Evolutionary conservation across 2,797 vertebrate genomes (phyloP), one percentile per base, ranked within the genome.

Genomic region (Sebastes vulpes): DNA sequence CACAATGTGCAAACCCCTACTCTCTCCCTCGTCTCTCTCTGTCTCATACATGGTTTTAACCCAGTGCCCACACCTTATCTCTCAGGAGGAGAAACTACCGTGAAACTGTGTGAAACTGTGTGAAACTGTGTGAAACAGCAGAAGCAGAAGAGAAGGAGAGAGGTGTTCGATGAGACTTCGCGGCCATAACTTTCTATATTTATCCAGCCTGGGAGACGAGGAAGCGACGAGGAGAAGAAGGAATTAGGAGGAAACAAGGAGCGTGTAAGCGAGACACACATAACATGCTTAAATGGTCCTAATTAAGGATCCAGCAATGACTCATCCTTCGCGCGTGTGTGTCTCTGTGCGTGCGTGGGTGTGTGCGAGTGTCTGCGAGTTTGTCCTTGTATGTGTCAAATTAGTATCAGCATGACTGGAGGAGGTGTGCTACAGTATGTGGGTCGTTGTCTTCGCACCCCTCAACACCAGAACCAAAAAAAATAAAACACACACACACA

Each of bases 281-380:
- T 85, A 90, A 91, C 77, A 70, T 83, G 87, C 87, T 92, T 92
- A 91, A 89, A 91, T 81, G 69, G 63, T 85, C 78, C 84, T 89
- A 91, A 92, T 95, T 90, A 91, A 75, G 72, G 60, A 84, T 69
- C 72, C 75, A 65, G 81, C 38, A 61, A 77, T 91, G 91, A 93
- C 75, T 92, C 91, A 90, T 77, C 50, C 71, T 61, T 5, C 29
- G 28, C 57, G 28, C 57, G 72, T 54, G 56, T 57, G 31, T 72
- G 60, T 56, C 7, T 46, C 3, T 18, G 42, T 64, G 54, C 58
- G 35, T 67, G 66, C 4, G 71, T 63, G 61, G 7, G 73, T 32
- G 42, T 53, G 78, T 46, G 58, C 3, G 2, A 29, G 78, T 57
- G 67, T 85, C 71, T 84, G 81, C 9, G n/a, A 84, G 56, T 83